Base-by-base conservation (phyloP, 2,113 vertebrate species). In the Hydrochoerus hydrochaeris region DNA sequence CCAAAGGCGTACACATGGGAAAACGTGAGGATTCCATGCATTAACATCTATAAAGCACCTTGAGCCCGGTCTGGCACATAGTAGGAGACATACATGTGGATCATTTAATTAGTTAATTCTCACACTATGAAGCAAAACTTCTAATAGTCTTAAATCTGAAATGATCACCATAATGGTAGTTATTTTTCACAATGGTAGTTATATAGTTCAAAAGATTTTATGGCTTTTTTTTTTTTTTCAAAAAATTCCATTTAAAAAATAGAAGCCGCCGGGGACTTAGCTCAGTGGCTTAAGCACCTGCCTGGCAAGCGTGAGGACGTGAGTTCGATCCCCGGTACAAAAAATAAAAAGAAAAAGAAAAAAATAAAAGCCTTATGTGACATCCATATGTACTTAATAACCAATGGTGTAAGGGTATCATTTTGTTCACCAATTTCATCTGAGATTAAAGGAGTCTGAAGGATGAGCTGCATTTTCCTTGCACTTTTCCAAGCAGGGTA, bases 381-480 rank as follows among this genome's bases (percentile, higher is more conserved):
- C 26, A 89, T 89, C 82, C n/a, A 54, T 62, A 84, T 71, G 46
- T 20, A 57, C 30, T 88, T 88, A 94, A 83, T 88, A 82, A 82
- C 1, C 49, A 78, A n/a, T 83, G 11, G 10, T 67, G 57, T 58
- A 46, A 92, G 24, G 57, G 65, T 57, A 73, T 8, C 90, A 35
- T 78, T 96, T 90, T 11, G 58, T 69, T 96, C 54, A 63, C 44
- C 78, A 80, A 91, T 94, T 88, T 81, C 24, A 52, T 69, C 85
- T 75, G 46, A 65, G 30, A 81, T 88, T 58, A 96, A 96, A 95
- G 30, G n/a, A 71, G 57, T 78, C 83, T 89, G 84, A 84, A 67
- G 22, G 52, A 91, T 83, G 71, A 95, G 78, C 52, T 88, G 32
- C 52, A 83, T 91, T 93, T 94, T 96, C 93, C 91, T 83, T 95